Base-by-base conservation (phyloP, 2,888 invertebrate genomes). In the Gymnoscelis rufifasciata region DNA sequence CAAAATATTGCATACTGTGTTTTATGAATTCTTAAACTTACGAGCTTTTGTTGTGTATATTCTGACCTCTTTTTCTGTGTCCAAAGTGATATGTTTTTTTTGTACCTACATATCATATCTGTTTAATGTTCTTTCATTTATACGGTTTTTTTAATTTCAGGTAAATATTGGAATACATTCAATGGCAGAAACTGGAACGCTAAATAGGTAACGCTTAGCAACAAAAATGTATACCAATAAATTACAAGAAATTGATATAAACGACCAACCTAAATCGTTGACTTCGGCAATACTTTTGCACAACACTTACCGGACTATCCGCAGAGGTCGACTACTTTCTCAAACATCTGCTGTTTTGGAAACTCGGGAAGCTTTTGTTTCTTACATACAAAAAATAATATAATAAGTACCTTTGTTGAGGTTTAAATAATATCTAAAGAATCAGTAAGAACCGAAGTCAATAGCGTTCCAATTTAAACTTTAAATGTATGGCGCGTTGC, bases 301-400 rank as follows among this genome's bases (percentile, higher is more conserved):
- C 13, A 6, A 8, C 7, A 26, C 71, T 74, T 77, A 74, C 75
- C 66, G 58, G 54, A 41, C 53, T 65, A 69, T 69, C 68, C 52
- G 56, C 26, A 38, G 36, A 74, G 74, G 75, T 56, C 74, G 64
- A 36, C 75, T 57, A 67, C 74, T 78, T 74, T 78, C 75, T 68
- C 63, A 37, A 38, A 60, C 70, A 63, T 69, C 70, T 71, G 67
- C 66, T 65, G 43, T 52, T 58, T 56, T 54, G 49, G 48, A 56
- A 49, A 62, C 59, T 50, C 43, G 54, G 50, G 42, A 37, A 51
- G 44, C 62, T 60, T 64, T 63, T 65, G 54, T 55, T 48, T 39
- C 47, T 52, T 60, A 51, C 43, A 30, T 30, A 13, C 7, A 31
- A 6, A 3, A 27, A 26, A 10, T 10, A 35, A 35, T 35, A 19